Evolutionary conservation across 2,113 vertebrate genomes (phyloP), one percentile per base, ranked within the genome.

Genomic region (Alethe castanea): DNA sequence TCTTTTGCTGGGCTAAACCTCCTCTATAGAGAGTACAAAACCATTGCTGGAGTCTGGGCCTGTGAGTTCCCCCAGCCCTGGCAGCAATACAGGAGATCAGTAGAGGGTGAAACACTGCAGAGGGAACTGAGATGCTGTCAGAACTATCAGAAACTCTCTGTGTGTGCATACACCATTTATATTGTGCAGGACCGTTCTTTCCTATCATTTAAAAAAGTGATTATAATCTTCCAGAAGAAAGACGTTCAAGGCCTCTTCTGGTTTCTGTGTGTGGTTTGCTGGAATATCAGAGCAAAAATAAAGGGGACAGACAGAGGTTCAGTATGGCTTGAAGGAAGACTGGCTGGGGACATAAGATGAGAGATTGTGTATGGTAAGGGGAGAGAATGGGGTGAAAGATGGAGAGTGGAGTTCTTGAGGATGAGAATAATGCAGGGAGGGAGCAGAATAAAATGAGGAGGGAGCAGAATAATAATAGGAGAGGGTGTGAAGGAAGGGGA

Each of bases 91-190:
- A 48, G 42, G 42, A 67, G 24, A 48, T 62, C 3, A 42, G 29
- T 5, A 62, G 47, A 42, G 44, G 57, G 20, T n/a, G 25, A 54
- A 52, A 20, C 57, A 36, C 67, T 31, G 57, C 33, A 29, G 70
- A 40, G 50, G 25, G 40, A 83, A 35, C 5, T 52, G 33, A 22
- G 19, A 12, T 18, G 26, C 36, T 67, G 52, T 42, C 24, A 54
- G 48, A 38, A 2, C 5, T 19, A 5, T 35, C 29, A 4, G 19
- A 23, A 42, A 6, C 22, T 38, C 2, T 22, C 11, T n/a, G 26
- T 5, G 2, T 29, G 20, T 25, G 19, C 22, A 7, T 6, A 20
- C 7, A 48, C 16, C 2, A 2, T 45, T 66, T 19, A 2, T 11
- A 14, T 23, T n/a, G 54, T 40, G 64, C 54, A 40, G 60, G 45